Evolutionary conservation across 2,888 invertebrate species (phyloP).

Genomic region (Monopis laevigella): DNA sequence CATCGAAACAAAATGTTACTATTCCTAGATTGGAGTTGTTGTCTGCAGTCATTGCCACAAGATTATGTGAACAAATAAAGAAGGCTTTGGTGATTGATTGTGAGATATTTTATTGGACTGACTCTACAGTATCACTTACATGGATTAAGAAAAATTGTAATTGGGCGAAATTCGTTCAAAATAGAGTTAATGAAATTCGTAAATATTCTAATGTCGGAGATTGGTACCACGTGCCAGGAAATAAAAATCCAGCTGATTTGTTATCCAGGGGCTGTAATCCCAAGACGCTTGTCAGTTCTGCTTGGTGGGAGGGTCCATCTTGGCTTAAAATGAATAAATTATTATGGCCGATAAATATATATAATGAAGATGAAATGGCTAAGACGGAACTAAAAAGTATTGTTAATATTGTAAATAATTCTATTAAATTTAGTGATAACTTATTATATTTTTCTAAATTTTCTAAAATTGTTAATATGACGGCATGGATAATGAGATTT

Average conservation of each 20-base stretch:
- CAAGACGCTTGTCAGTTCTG: not conserved
- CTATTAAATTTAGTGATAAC: not conserved
- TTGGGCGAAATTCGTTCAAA: constrained; percentile 10
- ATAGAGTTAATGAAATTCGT: constrained; percentile 12
- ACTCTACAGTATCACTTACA: not conserved
- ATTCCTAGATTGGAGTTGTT: constrained; percentile 11
- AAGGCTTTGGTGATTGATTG: not conserved
- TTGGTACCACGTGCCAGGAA: constrained; percentile 12
- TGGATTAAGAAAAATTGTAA: constrained; percentile 2
- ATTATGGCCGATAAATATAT: not conserved
- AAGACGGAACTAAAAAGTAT: not conserved
- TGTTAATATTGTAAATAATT: not conserved
- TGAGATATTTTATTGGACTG: constrained; percentile 3
- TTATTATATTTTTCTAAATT: constrained; percentile 3
- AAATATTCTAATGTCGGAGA: not conserved
- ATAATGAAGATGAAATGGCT: not conserved
- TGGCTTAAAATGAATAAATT: not conserved
- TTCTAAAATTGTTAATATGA: constrained; percentile 10
- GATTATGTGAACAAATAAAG: not conserved
- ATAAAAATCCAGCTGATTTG: constrained; percentile 11
- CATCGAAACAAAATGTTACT: constrained; percentile 3
- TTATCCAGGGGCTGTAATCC: constrained; percentile 11
- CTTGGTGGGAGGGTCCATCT: constrained; percentile 13
- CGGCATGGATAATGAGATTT: constrained; percentile 9
- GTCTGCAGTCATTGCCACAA: constrained; percentile 4